These are phyloP conservation scores for Alligator mississippiensis DNA, from an alignment of 2,113 vertebrate species.

Conservation along the genomic window DNA sequence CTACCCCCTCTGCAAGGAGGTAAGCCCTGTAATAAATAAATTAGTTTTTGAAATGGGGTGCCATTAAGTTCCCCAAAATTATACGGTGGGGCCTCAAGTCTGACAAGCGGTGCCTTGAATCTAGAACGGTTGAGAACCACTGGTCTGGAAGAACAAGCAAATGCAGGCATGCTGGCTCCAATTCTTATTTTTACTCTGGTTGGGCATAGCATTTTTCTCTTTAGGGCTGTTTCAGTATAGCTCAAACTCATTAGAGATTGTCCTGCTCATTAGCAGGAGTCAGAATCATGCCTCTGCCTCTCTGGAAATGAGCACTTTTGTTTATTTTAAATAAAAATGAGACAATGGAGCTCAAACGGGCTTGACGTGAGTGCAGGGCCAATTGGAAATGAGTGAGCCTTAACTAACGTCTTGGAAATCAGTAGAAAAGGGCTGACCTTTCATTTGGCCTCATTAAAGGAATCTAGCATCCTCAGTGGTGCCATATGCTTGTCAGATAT, in stretches of 20 bases:
- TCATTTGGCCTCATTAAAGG: neutral
- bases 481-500: neutral
- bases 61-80: too few species aligned
- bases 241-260: neutral
- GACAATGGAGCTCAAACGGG: neutral
- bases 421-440: neutral
- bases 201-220: neutral
- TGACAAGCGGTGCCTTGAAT: too few species aligned
- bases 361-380: neutral
- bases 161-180: too few species aligned
- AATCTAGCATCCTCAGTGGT: neutral
- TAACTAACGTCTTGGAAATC: neutral
- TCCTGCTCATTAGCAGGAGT: neutral
- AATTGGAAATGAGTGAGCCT: slow-evolving; percentile 2
- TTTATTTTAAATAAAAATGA: neutral
- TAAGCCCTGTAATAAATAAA: too few species aligned
- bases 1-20: too few species aligned
- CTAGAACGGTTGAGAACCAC: too few species aligned
- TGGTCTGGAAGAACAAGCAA: neutral
- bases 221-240: neutral
- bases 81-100: too few species aligned
- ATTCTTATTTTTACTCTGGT: neutral
- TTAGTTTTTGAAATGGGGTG: too few species aligned
- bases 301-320: neutral
- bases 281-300: neutral